Percentiles rank a stretch among this genome's conserved stretches.
These are phyloP conservation scores for Cygnus buccinator DNA, from an alignment of 2,113 vertebrate genomes.

Conservation along the genomic window DNA sequence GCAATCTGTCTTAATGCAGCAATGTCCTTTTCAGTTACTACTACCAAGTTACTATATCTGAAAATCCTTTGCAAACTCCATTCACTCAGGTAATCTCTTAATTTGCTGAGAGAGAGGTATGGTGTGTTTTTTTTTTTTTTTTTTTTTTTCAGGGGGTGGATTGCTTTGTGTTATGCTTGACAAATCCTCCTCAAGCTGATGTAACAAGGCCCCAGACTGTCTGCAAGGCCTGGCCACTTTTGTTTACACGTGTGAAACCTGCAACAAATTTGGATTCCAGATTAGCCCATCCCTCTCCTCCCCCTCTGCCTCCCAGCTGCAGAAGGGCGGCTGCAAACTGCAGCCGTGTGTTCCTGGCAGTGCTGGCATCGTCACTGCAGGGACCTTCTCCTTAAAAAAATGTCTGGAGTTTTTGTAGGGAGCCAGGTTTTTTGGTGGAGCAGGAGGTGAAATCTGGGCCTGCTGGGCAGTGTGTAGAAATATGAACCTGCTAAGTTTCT, in stretches of 20 bases:
- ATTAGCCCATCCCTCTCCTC: neutral
- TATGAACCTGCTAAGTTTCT: neutral
- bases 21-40: neutral
- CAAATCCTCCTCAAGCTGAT: constrained; percentile 50
- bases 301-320: constrained; percentile 4
- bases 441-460: neutral
- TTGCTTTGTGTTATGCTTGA: neutral
- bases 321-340: neutral
- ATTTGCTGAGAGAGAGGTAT: neutral
- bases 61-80: neutral
- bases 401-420: neutral
- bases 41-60: neutral
- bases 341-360: neutral
- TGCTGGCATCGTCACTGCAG: neutral
- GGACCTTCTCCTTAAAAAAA: neutral
- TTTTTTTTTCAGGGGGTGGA: neutral
- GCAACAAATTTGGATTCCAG: constrained; percentile 68
- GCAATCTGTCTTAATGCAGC: neutral
- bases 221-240: constrained; percentile 36
- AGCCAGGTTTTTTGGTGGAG: neutral
- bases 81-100: neutral
- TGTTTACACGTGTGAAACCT: constrained; percentile 69
- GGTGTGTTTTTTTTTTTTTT: neutral
- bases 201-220: constrained; percentile 70
- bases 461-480: neutral